Percentiles rank a stretch among this genome's conserved stretches.
These are phyloP conservation scores for Anser cygnoides DNA, from an alignment of 2,113 vertebrate species.

Conservation along the genomic window DNA sequence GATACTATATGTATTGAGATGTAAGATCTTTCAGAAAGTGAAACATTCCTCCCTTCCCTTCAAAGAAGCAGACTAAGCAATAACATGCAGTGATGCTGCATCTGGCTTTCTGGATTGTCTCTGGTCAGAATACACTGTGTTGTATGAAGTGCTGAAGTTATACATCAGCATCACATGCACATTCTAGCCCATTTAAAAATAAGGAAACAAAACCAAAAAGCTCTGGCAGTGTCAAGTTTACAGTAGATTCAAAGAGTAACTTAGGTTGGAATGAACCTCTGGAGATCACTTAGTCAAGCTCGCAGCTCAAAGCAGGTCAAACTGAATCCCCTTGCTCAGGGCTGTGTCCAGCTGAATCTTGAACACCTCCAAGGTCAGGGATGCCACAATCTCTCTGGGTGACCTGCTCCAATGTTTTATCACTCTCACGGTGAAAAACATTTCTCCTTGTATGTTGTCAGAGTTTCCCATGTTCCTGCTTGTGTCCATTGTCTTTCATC, in stretches of 20 bases:
- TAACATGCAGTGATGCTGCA: background rate
- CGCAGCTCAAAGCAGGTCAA: background rate
- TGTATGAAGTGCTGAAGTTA: background rate
- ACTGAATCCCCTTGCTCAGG: background rate
- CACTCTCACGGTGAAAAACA: background rate
- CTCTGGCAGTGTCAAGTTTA: background rate
- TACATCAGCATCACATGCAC: background rate
- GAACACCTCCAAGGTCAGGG: background rate
- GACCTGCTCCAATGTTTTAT: background rate
- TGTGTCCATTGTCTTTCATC: background rate
- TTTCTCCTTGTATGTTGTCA: background rate
- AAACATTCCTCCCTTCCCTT: background rate
- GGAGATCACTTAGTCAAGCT: background rate
- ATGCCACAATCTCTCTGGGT: fast-evolving
- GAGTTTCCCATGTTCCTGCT: background rate
- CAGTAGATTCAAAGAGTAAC: background rate
- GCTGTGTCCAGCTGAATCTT: background rate
- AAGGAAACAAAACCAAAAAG: background rate
- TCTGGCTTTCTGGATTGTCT: background rate
- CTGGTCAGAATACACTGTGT: background rate
- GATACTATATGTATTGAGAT: background rate
- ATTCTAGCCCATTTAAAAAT: background rate
- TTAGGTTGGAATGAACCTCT: background rate
- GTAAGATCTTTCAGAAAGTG: background rate
- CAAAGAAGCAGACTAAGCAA: background rate